Evolutionary conservation across 2,888 invertebrate species (phyloP), one percentile per base, ranked within the genome.

Genomic region (Ophion obscuratus): DNA sequence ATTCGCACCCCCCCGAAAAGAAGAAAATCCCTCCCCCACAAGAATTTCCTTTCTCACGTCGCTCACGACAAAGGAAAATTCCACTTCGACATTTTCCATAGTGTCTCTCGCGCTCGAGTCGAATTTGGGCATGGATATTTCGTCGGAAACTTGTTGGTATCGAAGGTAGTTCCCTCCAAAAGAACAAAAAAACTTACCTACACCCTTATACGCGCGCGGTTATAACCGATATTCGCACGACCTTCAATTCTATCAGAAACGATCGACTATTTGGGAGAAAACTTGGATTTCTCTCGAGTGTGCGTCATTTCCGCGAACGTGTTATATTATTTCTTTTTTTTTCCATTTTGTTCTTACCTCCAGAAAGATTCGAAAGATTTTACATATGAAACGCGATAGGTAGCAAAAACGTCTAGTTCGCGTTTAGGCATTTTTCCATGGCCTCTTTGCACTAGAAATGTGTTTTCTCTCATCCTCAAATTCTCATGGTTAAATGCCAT

Each of bases 151-250:
- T 76, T 87, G 88, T 76, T 88, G 88, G 88, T 87, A 87, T 71
- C 78, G 76, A 82, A 88, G 88, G 88, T 89, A 85, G 70, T 88
- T 84, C 85, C 86, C 86, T 87, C 81, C 87, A 84, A 86, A 2
- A 0, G 40, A 40, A 85, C n/a, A 85, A 76, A 79, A 20, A 40
- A 80, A 57, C 68, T 75, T 73, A 47, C 40, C 27, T 62, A 17
- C 36, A 24, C 44, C 62, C 76, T 68, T 47, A 27, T 40, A 62
- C 53, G 68, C 40, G 53, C 67, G 59, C n/a, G 36, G 61, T 68
- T 36, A 59, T 61, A 9, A 17, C 31, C 57, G 10, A 20, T 31
- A n/a, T 78, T 85, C 78, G 59, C 77, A 14, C 36, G 10, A 61
- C 20, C 76, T 70, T 20, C 53, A 24, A 64, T 36, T 66, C 62